phyloP scores from a whole-genome alignment of 2,797 vertebrate species.

The Coreius guichenoti region DNA sequence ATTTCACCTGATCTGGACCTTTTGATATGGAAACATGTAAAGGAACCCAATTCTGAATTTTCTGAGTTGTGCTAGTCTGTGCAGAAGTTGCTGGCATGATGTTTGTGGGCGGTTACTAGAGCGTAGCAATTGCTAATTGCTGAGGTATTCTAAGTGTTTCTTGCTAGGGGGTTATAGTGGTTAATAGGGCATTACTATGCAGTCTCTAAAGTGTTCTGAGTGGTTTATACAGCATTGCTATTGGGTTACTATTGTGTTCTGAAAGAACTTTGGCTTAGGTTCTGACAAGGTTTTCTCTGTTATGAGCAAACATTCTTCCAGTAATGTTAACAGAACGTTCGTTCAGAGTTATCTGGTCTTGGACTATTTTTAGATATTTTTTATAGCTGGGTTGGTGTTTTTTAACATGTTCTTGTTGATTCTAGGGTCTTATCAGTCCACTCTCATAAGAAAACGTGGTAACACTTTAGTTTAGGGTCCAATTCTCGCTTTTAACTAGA shows the following conservation, averaged over 20 bases:
- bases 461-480: background rate
- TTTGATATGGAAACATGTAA: background rate
- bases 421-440: background rate
- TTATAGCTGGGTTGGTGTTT: background rate
- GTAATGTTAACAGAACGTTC: background rate
- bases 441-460: background rate
- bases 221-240: background rate
- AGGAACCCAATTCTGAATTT: background rate
- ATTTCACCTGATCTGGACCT: slow-evolving; percentile 1
- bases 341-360: background rate
- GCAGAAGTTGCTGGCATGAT: background rate
- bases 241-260: background rate
- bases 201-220: background rate
- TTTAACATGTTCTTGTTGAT: background rate
- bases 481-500: background rate
- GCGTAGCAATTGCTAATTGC: background rate
- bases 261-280: background rate
- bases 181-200: background rate
- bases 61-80: background rate
- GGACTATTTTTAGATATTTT: background rate
- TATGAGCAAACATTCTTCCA: background rate
- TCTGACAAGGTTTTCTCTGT: background rate
- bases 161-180: background rate
- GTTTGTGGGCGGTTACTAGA: background rate
- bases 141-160: background rate